These are phyloP conservation scores for Poecilus cupreus DNA, from an alignment of 2,888 invertebrate species.

Conservation along the genomic window DNA sequence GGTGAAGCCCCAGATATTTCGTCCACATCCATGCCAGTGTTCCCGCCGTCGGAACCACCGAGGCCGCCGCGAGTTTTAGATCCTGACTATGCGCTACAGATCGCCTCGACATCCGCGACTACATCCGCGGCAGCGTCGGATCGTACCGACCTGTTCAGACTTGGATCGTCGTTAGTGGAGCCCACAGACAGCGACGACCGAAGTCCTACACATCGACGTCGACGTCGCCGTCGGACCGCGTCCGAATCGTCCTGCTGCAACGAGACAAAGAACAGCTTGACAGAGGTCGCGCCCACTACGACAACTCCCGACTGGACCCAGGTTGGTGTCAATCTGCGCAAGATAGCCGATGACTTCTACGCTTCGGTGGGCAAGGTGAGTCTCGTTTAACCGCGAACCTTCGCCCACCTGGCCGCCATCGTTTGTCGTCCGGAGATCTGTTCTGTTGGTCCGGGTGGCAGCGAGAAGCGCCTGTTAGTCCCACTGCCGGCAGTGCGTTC, in stretches of 20 bases:
- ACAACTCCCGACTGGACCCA: conserved; percentile 66
- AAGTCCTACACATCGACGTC: conserved; percentile 61
- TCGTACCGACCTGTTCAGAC: conserved; percentile 22
- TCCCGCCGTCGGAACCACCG: conserved; percentile 58
- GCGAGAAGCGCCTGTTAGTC: conserved; percentile 1
- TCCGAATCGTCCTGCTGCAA: conserved; percentile 67
- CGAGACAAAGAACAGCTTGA: conserved; percentile 64
- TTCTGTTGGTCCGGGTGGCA: conserved; percentile 20
- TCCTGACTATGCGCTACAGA: conserved; percentile 60
- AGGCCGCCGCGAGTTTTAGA: background rate
- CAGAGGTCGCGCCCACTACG: conserved; percentile 62
- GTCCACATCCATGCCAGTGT: conserved; percentile 61
- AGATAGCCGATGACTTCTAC: conserved; percentile 66
- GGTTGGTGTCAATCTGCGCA: conserved; percentile 67
- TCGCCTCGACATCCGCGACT: conserved; percentile 62
- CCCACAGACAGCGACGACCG: background rate
- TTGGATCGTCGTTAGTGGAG: conserved; percentile 7
- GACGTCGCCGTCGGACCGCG: conserved; percentile 61
- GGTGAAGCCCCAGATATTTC: conserved; percentile 62
- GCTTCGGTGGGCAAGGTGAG: conserved; percentile 65
- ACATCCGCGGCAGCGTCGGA: conserved; percentile 23
- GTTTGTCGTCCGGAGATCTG: conserved; percentile 49
- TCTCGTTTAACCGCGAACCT: conserved; percentile 63
- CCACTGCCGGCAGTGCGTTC: conserved; percentile 4
- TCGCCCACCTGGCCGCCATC: conserved; percentile 61